Base-by-base conservation (phyloP, 2,797 vertebrate genomes). In the Alfaro cultratus region DNA sequence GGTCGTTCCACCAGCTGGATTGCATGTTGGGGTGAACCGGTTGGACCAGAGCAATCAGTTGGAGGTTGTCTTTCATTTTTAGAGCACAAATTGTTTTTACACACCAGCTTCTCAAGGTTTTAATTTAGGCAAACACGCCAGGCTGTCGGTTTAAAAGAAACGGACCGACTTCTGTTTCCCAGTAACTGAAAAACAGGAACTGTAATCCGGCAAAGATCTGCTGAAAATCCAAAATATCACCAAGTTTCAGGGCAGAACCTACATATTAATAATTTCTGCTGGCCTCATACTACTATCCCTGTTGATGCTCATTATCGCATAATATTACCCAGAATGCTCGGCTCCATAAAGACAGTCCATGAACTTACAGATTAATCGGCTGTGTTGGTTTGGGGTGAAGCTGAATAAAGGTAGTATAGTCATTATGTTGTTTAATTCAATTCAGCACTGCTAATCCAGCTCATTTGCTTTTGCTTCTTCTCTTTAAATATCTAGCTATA, bases 41-140 rank as follows among this genome's bases (percentile, higher is more conserved):
- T 43, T 46, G 70, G 62, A 80, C 79, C 72, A 31, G 18, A n/a
- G 53, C 75, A 1, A 71, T 80, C 82, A 74, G 45, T 15, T 16
- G 49, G 36, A 60, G 49, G 49, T 67, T 16, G 39, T 29, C 49
- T 51, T 70, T 29, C 29, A 74, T 43, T 72, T 71, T 72, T 41
- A 46, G 5, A 76, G 36, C 8, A 0, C n/a, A 31, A 39, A 41
- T 43, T 39, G 0, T 16, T 60, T 72, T 60, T 43, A 29, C 26
- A 26, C n/a, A 4, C 21, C 0, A 16, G 11, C 68, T 29, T 45
- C 34, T 62, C 60, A 16, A 41, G 43, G 18, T 49, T 68, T 43
- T 55, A 60, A 51, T 82, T 41, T 55, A 43, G 64, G 23, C 12
- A 62, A 16, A 74, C 68, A 71, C 13, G 16, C 1, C 68, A 71